phyloP scores from a whole-genome alignment of 2,113 vertebrate genomes.

The Myrmophylax atrothorax region DNA sequence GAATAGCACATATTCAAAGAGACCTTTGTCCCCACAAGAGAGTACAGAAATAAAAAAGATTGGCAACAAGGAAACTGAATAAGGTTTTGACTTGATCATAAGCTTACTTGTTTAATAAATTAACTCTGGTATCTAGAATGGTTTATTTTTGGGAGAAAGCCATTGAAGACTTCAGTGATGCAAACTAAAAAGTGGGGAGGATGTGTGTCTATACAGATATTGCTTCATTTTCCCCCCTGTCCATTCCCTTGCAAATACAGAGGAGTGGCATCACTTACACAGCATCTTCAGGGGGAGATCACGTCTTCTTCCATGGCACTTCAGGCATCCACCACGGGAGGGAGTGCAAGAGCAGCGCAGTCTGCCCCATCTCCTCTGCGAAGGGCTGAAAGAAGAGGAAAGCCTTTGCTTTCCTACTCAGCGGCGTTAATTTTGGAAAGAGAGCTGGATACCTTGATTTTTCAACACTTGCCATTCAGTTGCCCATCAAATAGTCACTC shows the following conservation, averaged over 20 bases:
- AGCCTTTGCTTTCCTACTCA: neutral
- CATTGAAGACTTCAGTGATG: neutral
- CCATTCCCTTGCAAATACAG: neutral
- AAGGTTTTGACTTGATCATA: neutral
- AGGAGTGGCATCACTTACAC: fast-evolving
- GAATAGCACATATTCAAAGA: neutral
- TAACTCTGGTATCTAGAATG: neutral
- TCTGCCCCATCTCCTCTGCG: neutral
- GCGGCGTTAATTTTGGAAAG: neutral
- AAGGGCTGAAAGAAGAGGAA: neutral
- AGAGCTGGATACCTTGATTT: neutral
- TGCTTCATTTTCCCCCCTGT: neutral
- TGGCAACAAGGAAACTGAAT: neutral
- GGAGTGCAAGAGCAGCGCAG: slow-evolving; percentile 33
- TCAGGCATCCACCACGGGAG: slow-evolving; percentile 37
- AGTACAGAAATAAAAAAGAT: neutral
- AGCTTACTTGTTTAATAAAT: neutral
- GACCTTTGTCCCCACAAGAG: neutral
- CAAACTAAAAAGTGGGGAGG: neutral
- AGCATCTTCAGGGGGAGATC: too few relatives aligned
- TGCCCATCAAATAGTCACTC: neutral
- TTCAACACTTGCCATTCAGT: neutral
- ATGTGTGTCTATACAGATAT: neutral
- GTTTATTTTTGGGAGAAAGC: neutral
- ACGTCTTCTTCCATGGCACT: neutral